A percentile compares a stretch with the other conserved stretches of the same genome.
Evolutionary conservation across 1,140 invertebrate genomes (phyloP).

Genomic region (Bombus breviceps): DNA sequence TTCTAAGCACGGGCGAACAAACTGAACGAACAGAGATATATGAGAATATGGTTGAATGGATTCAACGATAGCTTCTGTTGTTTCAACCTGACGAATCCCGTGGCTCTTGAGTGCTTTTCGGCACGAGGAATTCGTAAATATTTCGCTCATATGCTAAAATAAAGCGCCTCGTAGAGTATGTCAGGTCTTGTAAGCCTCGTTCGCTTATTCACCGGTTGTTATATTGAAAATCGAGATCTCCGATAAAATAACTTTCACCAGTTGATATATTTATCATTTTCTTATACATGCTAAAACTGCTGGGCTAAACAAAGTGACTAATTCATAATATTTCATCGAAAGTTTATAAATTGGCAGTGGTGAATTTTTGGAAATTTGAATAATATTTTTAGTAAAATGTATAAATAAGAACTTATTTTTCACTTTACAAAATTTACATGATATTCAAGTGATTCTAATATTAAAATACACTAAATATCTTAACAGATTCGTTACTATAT

Average conservation of each 20-base stretch:
- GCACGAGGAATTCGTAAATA: conserved; percentile 66
- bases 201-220: conserved; percentile 51
- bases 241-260: conserved; percentile 3
- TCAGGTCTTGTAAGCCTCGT: conserved; percentile 36
- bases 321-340: neutral
- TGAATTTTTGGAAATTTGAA: neutral
- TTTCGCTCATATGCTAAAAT: conserved; percentile 66
- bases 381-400: too few relatives aligned
- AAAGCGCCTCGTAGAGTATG: conserved; percentile 54
- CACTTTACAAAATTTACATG: too few relatives aligned
- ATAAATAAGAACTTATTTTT: too few relatives aligned
- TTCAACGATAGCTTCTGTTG: conserved; percentile 21
- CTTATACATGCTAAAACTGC: neutral
- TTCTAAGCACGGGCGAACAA: conserved; percentile 1
- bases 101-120: conserved; percentile 42
- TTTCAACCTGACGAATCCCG: conserved; percentile 10
- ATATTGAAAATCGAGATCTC: conserved; percentile 24
- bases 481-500: neutral
- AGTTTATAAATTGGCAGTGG: neutral
- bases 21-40: neutral
- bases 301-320: neutral
- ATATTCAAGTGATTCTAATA: too few relatives aligned
- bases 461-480: too few relatives aligned
- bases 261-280: neutral
- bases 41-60: conserved; percentile 35